Percentiles rank a stretch among this genome's conserved stretches.
These are phyloP conservation scores for Agrochola litura DNA, from an alignment of 2,888 invertebrate genomes.

Conservation along the genomic window DNA sequence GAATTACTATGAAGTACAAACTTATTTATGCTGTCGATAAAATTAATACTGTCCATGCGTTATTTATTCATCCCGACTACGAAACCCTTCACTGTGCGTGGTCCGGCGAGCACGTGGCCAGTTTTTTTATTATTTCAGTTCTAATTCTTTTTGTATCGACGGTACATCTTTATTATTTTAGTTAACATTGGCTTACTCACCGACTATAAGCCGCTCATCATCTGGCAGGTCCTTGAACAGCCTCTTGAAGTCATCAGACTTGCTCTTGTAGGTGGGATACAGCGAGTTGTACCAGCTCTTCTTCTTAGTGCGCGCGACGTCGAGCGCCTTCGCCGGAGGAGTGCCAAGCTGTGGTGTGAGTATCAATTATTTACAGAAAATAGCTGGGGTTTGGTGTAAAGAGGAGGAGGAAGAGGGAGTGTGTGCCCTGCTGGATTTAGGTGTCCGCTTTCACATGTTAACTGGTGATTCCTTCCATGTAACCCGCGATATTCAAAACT, in stretches of 20 bases:
- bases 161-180: not conserved
- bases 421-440: not conserved
- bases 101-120: not conserved
- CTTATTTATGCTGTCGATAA: not conserved
- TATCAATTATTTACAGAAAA: slow-evolving; percentile 53
- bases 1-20: not conserved
- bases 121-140: not conserved
- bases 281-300: slow-evolving; percentile 96
- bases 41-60: not conserved
- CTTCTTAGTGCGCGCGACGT: slow-evolving; percentile 92
- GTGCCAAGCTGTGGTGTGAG: slow-evolving; percentile 52
- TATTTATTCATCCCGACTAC: not conserved
- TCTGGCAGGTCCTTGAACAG: slow-evolving; percentile 97
- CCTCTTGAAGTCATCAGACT: slow-evolving; percentile 97
- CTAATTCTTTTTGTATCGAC: not conserved
- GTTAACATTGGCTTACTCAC: slow-evolving; percentile 83
- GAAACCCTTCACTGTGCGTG: not conserved
- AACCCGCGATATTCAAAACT: not conserved
- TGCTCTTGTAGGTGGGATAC: slow-evolving; percentile 98
- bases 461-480: not conserved
- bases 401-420: not conserved
- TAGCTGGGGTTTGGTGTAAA: not conserved
- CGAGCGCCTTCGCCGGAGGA: slow-evolving; percentile 65
- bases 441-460: not conserved
- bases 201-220: slow-evolving; percentile 97